Evolutionary conservation across 2,888 invertebrate genomes (phyloP).

Genomic region (Operophtera brumata): DNA sequence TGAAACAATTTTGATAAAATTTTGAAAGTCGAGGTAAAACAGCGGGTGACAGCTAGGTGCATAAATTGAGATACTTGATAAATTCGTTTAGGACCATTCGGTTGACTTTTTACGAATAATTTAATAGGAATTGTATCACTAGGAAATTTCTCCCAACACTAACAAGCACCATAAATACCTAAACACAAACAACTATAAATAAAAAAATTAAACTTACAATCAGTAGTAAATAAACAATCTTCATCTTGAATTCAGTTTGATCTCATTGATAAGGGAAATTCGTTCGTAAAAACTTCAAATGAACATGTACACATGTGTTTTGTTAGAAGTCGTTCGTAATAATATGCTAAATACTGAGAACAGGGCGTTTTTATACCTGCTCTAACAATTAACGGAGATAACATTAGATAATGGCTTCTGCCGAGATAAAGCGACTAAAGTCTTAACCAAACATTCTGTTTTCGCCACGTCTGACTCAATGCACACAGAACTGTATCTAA

Average conservation of each 20-base stretch:
- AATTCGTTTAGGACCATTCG: no score
- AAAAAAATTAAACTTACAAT: slow-evolving; percentile 59
- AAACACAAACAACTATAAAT: no score
- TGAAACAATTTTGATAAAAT: no score
- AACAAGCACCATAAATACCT: no score
- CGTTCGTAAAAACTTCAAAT: slow-evolving; percentile 64
- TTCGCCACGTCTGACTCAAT: slow-evolving; percentile 73
- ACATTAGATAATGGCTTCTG: slow-evolving; percentile 69
- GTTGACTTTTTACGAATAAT: no score
- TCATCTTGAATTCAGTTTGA: slow-evolving; percentile 57
- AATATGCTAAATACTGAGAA: slow-evolving; percentile 50
- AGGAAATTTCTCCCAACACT: no score
- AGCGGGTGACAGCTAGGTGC: no score
- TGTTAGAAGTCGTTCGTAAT: slow-evolving; percentile 72
- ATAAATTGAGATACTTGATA: no score
- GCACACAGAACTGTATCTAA: slow-evolving; percentile 48
- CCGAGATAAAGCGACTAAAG: slow-evolving; percentile 59
- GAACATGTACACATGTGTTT: slow-evolving; percentile 52
- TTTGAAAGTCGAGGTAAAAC: no score
- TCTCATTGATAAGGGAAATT: slow-evolving; percentile 59
- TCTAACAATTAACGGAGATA: slow-evolving; percentile 69
- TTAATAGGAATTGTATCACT: no score
- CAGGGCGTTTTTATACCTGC: slow-evolving; percentile 65
- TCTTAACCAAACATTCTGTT: slow-evolving; percentile 71
- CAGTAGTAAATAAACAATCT: slow-evolving; percentile 60